These are phyloP conservation scores for Camelus dromedarius DNA, from an alignment of 2,113 vertebrate genomes.

Conservation along the genomic window DNA sequence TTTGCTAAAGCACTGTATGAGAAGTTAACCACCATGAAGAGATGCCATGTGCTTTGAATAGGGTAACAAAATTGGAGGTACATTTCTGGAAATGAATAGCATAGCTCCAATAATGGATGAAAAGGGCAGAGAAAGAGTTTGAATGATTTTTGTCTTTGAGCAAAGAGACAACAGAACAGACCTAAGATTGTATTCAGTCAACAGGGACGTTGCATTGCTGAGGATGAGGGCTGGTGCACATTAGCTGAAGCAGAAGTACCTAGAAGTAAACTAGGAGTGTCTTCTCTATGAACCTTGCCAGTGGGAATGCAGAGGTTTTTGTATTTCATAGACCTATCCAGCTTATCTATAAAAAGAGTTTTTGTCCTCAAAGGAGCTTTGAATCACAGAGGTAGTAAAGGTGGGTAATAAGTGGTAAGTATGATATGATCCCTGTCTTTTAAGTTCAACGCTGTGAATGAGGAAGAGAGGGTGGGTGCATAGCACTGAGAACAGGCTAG, in stretches of 20 bases:
- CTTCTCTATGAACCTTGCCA: neutral
- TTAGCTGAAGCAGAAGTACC: neutral
- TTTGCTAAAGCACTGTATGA: neutral
- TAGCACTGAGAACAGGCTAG: neutral
- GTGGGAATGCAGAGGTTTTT: neutral
- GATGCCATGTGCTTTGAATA: neutral
- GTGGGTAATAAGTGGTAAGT: neutral
- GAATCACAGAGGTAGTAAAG: neutral
- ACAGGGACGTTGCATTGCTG: neutral
- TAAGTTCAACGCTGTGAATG: slow-evolving; percentile 28
- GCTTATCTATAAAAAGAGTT: neutral
- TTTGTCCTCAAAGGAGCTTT: neutral
- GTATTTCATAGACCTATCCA: neutral
- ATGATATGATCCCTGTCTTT: neutral
- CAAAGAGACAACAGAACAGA: neutral
- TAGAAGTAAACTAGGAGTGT: neutral
- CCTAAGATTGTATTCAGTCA: neutral
- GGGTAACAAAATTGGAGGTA: neutral
- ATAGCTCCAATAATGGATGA: neutral
- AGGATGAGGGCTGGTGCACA: neutral
- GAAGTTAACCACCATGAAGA: neutral
- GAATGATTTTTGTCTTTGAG: neutral
- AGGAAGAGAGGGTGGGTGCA: neutral
- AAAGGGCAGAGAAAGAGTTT: neutral
- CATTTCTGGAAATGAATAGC: slow-evolving; percentile 7